phyloP scores from a whole-genome alignment of 2,113 vertebrate genomes.

The Arvicanthis niloticus region DNA sequence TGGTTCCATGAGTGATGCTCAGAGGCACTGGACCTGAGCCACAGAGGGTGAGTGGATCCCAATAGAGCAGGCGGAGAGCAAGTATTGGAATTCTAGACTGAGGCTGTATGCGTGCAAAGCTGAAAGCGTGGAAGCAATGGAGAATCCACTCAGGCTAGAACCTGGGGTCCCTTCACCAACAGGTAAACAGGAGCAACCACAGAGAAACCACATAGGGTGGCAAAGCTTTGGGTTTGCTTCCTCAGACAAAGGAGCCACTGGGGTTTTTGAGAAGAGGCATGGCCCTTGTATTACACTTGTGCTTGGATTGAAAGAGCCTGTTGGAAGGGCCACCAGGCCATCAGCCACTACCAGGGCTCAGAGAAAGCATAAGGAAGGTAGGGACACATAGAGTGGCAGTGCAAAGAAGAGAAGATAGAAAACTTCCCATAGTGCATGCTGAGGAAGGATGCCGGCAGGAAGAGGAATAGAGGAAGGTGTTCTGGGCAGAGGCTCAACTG shows the following conservation, averaged over 20 bases:
- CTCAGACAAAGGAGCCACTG: not conserved
- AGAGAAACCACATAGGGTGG: not conserved
- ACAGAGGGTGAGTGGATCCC: not conserved
- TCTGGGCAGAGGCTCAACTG: not conserved
- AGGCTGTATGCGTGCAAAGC: not conserved
- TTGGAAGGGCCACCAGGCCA: not conserved
- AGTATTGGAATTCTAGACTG: not conserved
- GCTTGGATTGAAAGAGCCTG: not conserved
- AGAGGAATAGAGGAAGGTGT: not conserved
- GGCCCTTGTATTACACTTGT: not conserved
- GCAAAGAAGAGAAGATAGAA: not conserved
- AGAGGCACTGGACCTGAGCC: fast-evolving
- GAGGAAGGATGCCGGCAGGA: too few relatives aligned
- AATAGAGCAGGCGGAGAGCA: fast-evolving
- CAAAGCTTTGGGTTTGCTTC: not conserved
- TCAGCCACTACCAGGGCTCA: fast-evolving
- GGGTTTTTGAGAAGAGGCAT: not conserved
- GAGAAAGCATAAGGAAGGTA: not conserved
- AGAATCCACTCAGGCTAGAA: not conserved
- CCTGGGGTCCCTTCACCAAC: not conserved
- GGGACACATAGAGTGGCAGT: fast-evolving
- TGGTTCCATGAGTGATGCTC: not conserved
- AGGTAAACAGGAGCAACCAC: not conserved
- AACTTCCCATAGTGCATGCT: too few relatives aligned
- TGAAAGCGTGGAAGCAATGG: not conserved